These are phyloP conservation scores for Sthenelais limicola DNA, from an alignment of 2,888 invertebrate genomes.

Conservation along the genomic window DNA sequence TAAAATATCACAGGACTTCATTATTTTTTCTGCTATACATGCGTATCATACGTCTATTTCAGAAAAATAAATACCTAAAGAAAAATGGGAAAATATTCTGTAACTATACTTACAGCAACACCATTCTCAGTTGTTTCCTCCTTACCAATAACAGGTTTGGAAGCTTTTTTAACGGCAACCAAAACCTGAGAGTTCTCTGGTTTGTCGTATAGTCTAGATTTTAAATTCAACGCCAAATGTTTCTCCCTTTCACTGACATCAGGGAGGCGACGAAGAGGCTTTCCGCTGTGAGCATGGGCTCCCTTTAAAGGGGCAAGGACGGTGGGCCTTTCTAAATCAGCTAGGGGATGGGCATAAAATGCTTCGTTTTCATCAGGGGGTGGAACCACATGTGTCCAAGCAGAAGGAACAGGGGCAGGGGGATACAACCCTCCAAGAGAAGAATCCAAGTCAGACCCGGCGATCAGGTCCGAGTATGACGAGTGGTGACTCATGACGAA, in stretches of 20 bases:
- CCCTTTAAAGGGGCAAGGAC: background rate
- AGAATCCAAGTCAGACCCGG: constrained; percentile 21
- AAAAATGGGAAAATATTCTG: too few species aligned
- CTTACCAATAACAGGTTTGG: too few species aligned
- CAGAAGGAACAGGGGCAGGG: constrained; percentile 12
- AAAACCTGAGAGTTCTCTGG: constrained; percentile 41
- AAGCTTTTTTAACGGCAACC: constrained; percentile 19
- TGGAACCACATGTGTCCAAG: constrained; percentile 12
- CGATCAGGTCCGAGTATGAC: constrained; percentile 8
- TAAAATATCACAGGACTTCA: too few species aligned
- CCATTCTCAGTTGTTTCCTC: too few species aligned
- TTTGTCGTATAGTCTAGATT: constrained; percentile 36
- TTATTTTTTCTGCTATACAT: too few species aligned
- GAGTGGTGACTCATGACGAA: constrained; percentile 6
- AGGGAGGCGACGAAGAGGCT: background rate
- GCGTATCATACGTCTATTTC: too few species aligned
- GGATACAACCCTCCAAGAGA: constrained; percentile 3
- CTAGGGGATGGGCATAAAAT: background rate
- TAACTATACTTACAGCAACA: too few species aligned
- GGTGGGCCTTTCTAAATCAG: constrained; percentile 12
- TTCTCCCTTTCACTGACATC: constrained; percentile 4
- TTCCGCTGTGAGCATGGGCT: too few species aligned
- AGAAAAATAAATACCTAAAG: too few species aligned
- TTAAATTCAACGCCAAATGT: constrained; percentile 12
- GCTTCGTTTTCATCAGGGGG: background rate